Base-by-base conservation (phyloP, 2,113 vertebrate genomes). In the Amia ocellicauda region DNA sequence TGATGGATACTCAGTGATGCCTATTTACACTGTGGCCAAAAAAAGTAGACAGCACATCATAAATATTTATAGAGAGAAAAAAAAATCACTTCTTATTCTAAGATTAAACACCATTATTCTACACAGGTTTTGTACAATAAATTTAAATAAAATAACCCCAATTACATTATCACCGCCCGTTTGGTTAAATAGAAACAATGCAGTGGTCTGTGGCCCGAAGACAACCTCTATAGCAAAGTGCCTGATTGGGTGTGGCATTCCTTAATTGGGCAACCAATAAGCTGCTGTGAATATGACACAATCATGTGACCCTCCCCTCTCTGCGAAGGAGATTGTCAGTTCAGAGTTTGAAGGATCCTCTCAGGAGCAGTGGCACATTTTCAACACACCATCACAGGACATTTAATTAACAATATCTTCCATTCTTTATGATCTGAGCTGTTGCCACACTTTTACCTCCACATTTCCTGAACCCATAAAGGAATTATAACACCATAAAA, bases 1-100 rank as follows among this genome's bases (percentile, higher is more conserved):
- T 84, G 85, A 80, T 90, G 75, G 82, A 88, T 82, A 70, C 79
- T 85, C 80, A 84, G 86, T 82, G 82, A 86, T 85, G 83, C 83
- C 86, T 87, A 86, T 86, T 84, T 88, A 90, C 87, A 90, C 80
- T 78, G 82, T 80, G 76, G 83, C 78, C 84, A 84, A 86, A 86
- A 68, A 86, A 67, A 83, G 86, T 85, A 87, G 86, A 86, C 83
- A 81, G 84, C 83, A 89, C 87, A 89, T 80, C 74, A 84, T 88
- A 81, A 89, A 86, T 86, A 89, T 69, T 87, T 73, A 71, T 68
- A 77, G 64, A 66, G 74, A 79, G 82, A 75, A 72, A 77, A 80
- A 81, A 80, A 80, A 85, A 78, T 79, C 71, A 83, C 78, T 79
- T 78, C 73, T 72, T 72, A 72, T 64, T 80, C 77, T 79, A 77